Evolutionary conservation across 1,140 invertebrate species (phyloP).

Genomic region (Sipha flava): DNA sequence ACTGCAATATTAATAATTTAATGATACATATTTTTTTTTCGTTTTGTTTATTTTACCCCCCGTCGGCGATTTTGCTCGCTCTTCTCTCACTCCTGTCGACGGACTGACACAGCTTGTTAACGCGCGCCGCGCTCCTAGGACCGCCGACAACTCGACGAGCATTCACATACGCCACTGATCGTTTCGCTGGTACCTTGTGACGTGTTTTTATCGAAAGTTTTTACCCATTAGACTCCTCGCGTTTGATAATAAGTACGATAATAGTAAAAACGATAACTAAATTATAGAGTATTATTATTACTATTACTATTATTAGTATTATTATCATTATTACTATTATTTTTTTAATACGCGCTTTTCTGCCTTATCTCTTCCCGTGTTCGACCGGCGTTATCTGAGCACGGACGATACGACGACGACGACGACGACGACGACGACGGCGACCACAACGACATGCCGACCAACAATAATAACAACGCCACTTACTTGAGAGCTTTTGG

Average conservation of each 20-base stretch:
- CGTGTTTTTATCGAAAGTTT: slow-evolving; percentile 31
- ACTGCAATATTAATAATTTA: too few species aligned
- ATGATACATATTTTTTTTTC: too few species aligned
- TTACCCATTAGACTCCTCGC: neutral
- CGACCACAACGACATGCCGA: neutral
- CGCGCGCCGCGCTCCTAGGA: neutral
- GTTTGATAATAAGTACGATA: slow-evolving; percentile 27
- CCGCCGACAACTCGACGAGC: too few species aligned
- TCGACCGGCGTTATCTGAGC: slow-evolving; percentile 3
- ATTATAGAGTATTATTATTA: neutral
- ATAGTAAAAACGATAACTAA: slow-evolving; percentile 26
- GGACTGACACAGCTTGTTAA: too few species aligned
- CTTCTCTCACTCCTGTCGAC: too few species aligned
- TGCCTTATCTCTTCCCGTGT: slow-evolving; percentile 9
- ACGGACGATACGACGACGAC: neutral
- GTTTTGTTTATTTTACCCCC: too few species aligned
- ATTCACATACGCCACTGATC: neutral
- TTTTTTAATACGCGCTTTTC: slow-evolving; percentile 27
- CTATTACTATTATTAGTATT: slow-evolving; percentile 4
- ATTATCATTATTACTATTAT: neutral
- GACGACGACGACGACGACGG: neutral
- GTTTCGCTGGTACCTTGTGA: neutral
- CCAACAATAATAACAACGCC: slow-evolving; percentile 12
- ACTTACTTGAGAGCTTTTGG: slow-evolving; percentile 31
- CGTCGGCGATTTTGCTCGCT: too few species aligned